phyloP scores from a whole-genome alignment of 2,797 vertebrate species.

The Cynopterus sphinx region DNA sequence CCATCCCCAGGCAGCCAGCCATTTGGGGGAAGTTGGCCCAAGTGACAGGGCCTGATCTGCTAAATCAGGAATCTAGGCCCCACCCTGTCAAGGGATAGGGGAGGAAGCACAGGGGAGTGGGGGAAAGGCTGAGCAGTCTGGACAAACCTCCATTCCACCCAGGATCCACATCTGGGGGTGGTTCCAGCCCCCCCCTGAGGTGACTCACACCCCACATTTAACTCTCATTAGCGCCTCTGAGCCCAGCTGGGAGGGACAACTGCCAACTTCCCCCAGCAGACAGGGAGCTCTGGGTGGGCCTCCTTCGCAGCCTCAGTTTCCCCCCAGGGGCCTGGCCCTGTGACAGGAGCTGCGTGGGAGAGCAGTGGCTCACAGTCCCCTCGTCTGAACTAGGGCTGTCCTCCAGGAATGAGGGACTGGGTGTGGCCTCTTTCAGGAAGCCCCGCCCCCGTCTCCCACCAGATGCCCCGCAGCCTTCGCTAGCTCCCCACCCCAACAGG shows the following conservation, averaged over 20 bases:
- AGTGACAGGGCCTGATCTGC: neutral
- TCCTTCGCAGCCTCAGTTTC: constrained; percentile 74
- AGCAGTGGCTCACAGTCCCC: constrained; percentile 61
- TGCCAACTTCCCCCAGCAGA: constrained; percentile 61
- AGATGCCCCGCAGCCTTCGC: constrained; percentile 8
- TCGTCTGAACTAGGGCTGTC: constrained; percentile 5
- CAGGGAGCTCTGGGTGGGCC: constrained; percentile 70
- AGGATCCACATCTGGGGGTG: constrained; percentile 70
- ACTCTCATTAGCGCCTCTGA: constrained; percentile 76
- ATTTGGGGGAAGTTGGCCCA: neutral
- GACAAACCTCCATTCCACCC: constrained; percentile 41
- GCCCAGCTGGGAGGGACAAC: constrained; percentile 73
- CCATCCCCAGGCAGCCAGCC: neutral
- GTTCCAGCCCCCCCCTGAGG: constrained; percentile 39
- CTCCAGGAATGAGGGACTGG: constrained; percentile 51
- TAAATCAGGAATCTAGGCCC: neutral
- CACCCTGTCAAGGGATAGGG: neutral
- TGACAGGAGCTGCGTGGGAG: constrained; percentile 67
- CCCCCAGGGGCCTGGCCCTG: constrained; percentile 66
- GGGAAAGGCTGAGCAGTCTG: neutral
- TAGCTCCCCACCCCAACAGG: neutral
- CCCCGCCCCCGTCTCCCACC: constrained; percentile 39
- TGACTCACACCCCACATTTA: constrained; percentile 77
- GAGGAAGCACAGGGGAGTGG: neutral
- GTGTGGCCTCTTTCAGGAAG: constrained; percentile 64